Evolutionary conservation across 2,113 vertebrate genomes (phyloP).

Genomic region (Eudyptes chrysolophus): DNA sequence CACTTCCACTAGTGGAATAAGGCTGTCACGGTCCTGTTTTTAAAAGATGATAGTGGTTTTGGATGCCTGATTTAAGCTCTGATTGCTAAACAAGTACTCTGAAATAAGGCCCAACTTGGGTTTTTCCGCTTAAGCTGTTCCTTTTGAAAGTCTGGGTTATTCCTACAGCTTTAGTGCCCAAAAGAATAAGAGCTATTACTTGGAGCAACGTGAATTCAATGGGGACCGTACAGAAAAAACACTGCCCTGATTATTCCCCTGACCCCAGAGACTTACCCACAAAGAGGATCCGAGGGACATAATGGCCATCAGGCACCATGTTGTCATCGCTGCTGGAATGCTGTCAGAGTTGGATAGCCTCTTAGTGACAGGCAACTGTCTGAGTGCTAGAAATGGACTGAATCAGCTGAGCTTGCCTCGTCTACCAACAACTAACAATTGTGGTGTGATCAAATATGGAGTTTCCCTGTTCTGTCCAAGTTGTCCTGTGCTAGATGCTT

Average conservation of each 20-base stretch:
- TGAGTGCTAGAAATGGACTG: not conserved
- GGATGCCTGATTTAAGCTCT: not conserved
- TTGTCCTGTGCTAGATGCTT: not conserved
- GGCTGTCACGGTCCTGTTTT: not conserved
- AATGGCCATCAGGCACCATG: conserved; percentile 74
- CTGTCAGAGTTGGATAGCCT: conserved; percentile 16
- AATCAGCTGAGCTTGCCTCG: not conserved
- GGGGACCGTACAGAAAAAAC: not conserved
- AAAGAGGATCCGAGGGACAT: conserved; percentile 80
- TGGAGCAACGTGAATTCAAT: not conserved
- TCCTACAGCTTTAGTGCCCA: not conserved
- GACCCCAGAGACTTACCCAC: conserved; percentile 65
- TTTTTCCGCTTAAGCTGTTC: not conserved
- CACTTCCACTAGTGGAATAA: not conserved
- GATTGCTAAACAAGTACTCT: not conserved
- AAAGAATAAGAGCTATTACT: not conserved
- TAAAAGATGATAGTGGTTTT: not conserved
- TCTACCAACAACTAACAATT: not conserved
- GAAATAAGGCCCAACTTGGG: too few relatives aligned
- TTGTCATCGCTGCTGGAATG: conserved; percentile 69
- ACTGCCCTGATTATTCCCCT: not conserved
- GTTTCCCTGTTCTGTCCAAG: not conserved
- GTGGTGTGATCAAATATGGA: not conserved
- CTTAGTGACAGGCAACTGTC: not conserved
- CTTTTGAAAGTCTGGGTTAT: not conserved